A percentile compares a stretch with the other conserved stretches of the same genome.
Conservation (phyloP, 2,113 vertebrate genomes). For the Xyliphius kryptos region DNA sequence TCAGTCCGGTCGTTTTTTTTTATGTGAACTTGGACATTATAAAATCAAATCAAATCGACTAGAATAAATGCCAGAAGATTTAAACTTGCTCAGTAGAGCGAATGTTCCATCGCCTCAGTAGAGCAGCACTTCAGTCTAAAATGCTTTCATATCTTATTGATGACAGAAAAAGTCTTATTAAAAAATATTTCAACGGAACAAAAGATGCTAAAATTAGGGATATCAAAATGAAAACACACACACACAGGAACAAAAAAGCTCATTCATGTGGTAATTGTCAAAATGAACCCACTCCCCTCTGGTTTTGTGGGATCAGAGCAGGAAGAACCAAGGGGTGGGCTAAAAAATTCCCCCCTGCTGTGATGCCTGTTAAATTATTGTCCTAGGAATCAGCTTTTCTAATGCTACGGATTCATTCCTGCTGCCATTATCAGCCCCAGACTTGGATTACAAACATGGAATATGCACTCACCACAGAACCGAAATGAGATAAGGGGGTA, state of each 20-base stretch:
- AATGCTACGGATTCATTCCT: slow-evolving; percentile 53
- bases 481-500: slow-evolving; percentile 25
- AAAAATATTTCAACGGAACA: background rate
- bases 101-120: background rate
- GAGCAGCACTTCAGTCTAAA: background rate
- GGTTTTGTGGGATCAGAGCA: slow-evolving; percentile 64
- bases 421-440: slow-evolving; percentile 53
- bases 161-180: background rate
- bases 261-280: slow-evolving; percentile 71
- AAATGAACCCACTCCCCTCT: slow-evolving; percentile 57
- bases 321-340: slow-evolving; percentile 58
- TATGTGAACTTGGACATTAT: no score
- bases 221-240: slow-evolving; percentile 17
- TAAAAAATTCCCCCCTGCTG: slow-evolving; percentile 66
- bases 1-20: no score
- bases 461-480: slow-evolving; percentile 28
- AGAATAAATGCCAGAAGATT: no score
- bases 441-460: slow-evolving; percentile 46
- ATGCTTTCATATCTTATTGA: background rate
- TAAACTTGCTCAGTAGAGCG: background rate
- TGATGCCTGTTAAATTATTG: slow-evolving; percentile 56
- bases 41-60: no score
- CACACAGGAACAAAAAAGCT: slow-evolving; percentile 44
- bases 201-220: background rate
- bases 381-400: slow-evolving; percentile 45